phyloP scores from a whole-genome alignment of 2,797 vertebrate species.

The Crocodylus rhombifer region DNA sequence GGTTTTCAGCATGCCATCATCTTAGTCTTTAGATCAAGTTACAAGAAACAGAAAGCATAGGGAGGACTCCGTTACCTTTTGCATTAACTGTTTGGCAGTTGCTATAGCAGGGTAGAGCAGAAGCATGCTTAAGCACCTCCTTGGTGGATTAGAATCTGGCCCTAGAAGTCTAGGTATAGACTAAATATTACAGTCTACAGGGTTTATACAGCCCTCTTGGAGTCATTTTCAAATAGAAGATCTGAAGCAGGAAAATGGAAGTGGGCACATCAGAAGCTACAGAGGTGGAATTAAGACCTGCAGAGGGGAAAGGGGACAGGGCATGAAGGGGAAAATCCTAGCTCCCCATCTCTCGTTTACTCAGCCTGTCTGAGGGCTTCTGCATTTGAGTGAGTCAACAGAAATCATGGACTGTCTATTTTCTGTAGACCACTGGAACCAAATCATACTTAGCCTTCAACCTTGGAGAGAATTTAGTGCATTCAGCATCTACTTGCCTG shows the following conservation, averaged over 20 bases:
- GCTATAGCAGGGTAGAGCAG: too few relatives aligned
- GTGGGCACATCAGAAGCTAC: not conserved
- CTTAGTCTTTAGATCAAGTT: too few relatives aligned
- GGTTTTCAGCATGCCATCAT: too few relatives aligned
- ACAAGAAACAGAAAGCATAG: too few relatives aligned
- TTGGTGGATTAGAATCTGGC: not conserved
- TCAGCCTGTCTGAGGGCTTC: not conserved
- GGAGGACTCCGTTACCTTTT: too few relatives aligned
- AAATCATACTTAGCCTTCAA: not conserved
- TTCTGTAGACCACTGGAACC: not conserved
- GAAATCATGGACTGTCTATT: not conserved
- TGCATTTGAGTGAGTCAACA: not conserved
- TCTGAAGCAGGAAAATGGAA: not conserved
- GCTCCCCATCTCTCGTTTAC: not conserved
- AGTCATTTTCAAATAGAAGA: fast-evolving
- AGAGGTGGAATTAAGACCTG: too few relatives aligned
- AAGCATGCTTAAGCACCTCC: too few relatives aligned
- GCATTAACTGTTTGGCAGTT: too few relatives aligned
- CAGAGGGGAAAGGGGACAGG: too few relatives aligned
- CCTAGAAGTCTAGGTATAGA: not conserved
- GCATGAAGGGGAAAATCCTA: too few relatives aligned
- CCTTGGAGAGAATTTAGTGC: not conserved
- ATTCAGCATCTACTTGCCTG: not conserved
- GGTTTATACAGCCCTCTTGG: not conserved
- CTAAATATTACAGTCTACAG: not conserved